Base-by-base conservation (phyloP, 2,113 vertebrate genomes). In the Zosterops borbonicus region DNA sequence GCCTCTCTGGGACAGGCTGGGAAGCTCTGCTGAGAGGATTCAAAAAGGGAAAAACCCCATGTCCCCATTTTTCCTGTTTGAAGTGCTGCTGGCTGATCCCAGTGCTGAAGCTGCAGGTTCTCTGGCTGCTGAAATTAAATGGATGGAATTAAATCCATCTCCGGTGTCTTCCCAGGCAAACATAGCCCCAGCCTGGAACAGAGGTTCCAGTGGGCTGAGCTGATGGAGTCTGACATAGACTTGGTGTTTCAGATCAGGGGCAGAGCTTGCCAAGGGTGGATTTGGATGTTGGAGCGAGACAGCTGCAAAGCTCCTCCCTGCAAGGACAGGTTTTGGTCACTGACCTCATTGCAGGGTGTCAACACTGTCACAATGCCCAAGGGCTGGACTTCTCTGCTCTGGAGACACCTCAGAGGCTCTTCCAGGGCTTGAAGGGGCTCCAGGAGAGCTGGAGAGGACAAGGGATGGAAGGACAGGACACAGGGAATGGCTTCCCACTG, bases 351-450 rank as follows among this genome's bases (percentile, higher is more conserved):
- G 5, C 6, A 6, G 23, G 21, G 23, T 19, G 2, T 11, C 35
- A 50, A 42, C 74, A 6, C 28, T 14, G 15, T 20, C n/a, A 9
- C 6, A 0, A 4, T 15, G 33, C 23, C 64, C 3, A 2, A 39
- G 39, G 44, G 33, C 18, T 81, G 59, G 14, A 37, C 4, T 14
- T 22, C 46, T 53, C 60, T 60, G 33, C 53, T n/a, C 53, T 22
- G 28, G 28, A 22, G 11, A 35, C 11, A 22, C 6, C 29, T 55
- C 11, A 31, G 52, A 53, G 11, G 20, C 17, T 10, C 20, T 60
- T 2, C 5, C 46, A 44, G 50, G 0, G 18, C 22, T 37, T 44
- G 1, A 33, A 73, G 23, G 37, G 23, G 12, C 22, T 81, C 33
- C 44, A 52, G 1, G n/a, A 68, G n/a, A 53, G 24, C n/a, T 46